Evolutionary conservation across 2,888 invertebrate genomes (phyloP), one percentile per base, ranked within the genome.

Genomic region (Apeira syringaria): DNA sequence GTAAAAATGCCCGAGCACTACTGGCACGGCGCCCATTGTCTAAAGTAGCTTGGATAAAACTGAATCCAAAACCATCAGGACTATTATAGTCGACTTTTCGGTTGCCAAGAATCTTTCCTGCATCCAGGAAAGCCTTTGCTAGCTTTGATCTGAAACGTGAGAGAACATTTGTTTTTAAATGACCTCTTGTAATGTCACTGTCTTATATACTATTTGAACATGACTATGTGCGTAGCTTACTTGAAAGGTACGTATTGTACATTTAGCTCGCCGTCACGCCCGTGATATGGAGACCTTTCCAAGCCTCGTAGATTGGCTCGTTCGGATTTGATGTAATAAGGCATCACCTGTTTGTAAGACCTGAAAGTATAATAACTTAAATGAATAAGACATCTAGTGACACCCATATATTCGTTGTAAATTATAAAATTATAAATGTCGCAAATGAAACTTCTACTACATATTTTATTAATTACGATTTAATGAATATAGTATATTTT

Each of bases 61-160:
- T 88, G 58, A 93, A 91, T 11, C 94, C 94, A 12, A 92, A 92
- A 7, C 87, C 79, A 33, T 91, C 87, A 0, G 92, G 92, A 53
- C 93, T 93, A 70, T 95, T 95, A 70, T 95, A 94, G 68, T 96
- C 95, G 2, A 92, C 91, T 55, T 91, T 81, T 1, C 91, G 90
- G 46, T 94, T 90, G 0, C 95, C 95, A 34, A 92, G 79, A 53
- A 93, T 84, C 44, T 88, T 75, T 0, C 92, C 93, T 0, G 94
- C 92, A 27, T 93, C 84, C 3, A 96, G 74, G 59, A 95, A 93
- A 0, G 93, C 92, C 24, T 92, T 90, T 0, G 93, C 92, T 1
- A 95, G 81, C 59, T 91, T 83, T 1, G 88, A 79, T 44, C 87
- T 88, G 74, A 13, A 75, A 77, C 25, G 0, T 11, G 0, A 29